Base-by-base conservation (phyloP, 1,140 invertebrate species). In the Drosophila subpulchrella region DNA sequence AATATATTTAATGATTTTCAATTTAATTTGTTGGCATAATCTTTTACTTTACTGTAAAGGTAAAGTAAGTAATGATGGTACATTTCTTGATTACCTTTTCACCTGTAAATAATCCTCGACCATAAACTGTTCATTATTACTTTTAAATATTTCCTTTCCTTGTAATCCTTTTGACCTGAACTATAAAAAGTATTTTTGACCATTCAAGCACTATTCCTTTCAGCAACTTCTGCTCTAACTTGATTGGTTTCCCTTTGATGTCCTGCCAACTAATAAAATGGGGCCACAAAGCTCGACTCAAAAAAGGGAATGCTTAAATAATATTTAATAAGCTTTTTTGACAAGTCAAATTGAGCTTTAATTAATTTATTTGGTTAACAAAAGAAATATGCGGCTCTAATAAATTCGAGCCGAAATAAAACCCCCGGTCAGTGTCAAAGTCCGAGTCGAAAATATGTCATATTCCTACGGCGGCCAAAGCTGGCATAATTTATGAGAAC, bases 271-370 rank as follows among this genome's bases (percentile, higher is more conserved):
- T 68, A 57, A 34, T 36, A 66, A 56, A 70, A 56, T 46, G 38
- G 39, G 30, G 36, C 27, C 48, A 36, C 54, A 62, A 63, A 55
- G 50, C 57, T 30, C 10, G 20, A 15, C 10, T 30, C 24, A 20
- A 8, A 55, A 56, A 59, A 30, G 13, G 36, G 59, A 65, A 68
- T 12, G 8, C n/a, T 24, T 27, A 24, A 3, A 60, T 68, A 59
- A 72, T 54, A 80, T 89, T 83, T 80, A 83, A 83, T 83, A 57
- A 71, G 72, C 72, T 71, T 71, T 60, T 79, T 55, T 83, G 83
- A 83, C 76, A 80, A 63, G 62, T 46, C 54, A 89, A 89, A 83
- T 88, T 83, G 67, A 83, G 74, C 39, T 63, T 80, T 89, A 89
- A 88, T 88, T 88, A 88, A 89, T 89, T 89, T 80, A 76, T 83